Evolutionary conservation across 2,113 vertebrate species (phyloP), one percentile per base, ranked within the genome.

Genomic region (Oplegnathus fasciatus): DNA sequence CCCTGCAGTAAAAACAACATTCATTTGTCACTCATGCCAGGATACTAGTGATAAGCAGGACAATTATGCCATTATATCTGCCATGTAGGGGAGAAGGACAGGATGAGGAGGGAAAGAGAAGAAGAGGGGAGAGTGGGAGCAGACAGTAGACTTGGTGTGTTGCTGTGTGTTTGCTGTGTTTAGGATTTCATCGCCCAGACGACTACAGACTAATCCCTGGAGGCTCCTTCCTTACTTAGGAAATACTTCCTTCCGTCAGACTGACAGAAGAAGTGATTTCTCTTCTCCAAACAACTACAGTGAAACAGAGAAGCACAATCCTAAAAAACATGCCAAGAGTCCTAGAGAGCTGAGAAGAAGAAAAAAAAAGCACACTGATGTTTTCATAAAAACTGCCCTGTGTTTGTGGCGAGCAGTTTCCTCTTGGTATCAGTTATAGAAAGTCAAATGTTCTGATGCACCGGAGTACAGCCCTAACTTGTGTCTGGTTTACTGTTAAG

Each of bases 11-110:
- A 89, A 83, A 88, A 80, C 75, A 90, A 91, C 68, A 75, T 65
- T 81, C 55, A 90, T 92, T 87, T 91, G 80, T 92, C 90, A 79
- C 52, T 91, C 86, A 78, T 71, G 83, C 68, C 92, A 88, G 87
- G 87, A 93, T 83, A 74, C 57, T 44, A 78, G 86, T 90, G 89
- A 89, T 91, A 92, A 94, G 91, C 72, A 80, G 78, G 58, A 75
- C 84, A 90, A 93, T 94, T 92, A 95, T 91, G 62, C 87, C 77
- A 93, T 95, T 94, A 94, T 78, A 87, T 88, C 81, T 86, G 83
- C 79, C 37, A 85, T 78, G 84, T 83, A 64, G 67, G 58, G 67
- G 66, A 30, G 14, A 32, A 58, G 70, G 87, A 82, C 83, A 87
- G 81, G 85, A 85, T 68, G 80, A 60, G 66, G 74, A 58, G 26